A percentile compares a stretch with the other conserved stretches of the same genome.
phyloP scores from a whole-genome alignment of 2,888 invertebrate genomes.

The Papilio gigon region DNA sequence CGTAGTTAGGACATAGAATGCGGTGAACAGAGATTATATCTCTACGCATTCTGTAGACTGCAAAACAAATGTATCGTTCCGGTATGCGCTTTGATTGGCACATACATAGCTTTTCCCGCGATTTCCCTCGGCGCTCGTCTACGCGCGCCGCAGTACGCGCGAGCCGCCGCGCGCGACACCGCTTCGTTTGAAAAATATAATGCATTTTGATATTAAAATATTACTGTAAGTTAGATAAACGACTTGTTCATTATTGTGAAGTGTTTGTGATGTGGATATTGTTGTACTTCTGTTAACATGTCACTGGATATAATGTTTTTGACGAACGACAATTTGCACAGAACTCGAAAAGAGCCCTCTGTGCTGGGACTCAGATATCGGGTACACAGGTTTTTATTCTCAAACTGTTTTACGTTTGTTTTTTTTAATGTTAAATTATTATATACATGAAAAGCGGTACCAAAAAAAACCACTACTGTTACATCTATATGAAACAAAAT shows the following conservation, averaged over 20 bases:
- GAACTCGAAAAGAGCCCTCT: constrained; percentile 75
- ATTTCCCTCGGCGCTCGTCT: constrained; percentile 67
- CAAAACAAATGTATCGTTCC: constrained; percentile 56
- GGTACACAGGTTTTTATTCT: constrained; percentile 58
- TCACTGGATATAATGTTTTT: constrained; percentile 81
- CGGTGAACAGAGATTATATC: constrained; percentile 10
- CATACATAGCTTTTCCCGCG: constrained; percentile 65
- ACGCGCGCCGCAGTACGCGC: constrained; percentile 59
- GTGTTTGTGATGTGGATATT: constrained; percentile 47
- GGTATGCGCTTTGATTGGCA: constrained; percentile 60
- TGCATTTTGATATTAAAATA: constrained; percentile 78
- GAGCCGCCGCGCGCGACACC: constrained; percentile 61
- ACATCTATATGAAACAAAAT: not conserved
- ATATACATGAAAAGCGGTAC: too few species aligned
- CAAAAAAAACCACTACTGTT: too few species aligned
- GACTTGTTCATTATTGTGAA: constrained; percentile 51
- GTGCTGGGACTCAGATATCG: constrained; percentile 77
- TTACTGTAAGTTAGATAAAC: constrained; percentile 52
- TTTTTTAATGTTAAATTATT: constrained; percentile 1
- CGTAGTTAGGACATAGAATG: not conserved
- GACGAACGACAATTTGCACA: constrained; percentile 78
- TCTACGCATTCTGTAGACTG: constrained; percentile 24
- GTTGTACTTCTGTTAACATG: constrained; percentile 54
- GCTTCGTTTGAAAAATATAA: constrained; percentile 51
- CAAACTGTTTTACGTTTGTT: not conserved